phyloP scores from a whole-genome alignment of 2,888 invertebrate genomes.

The Scaptomyza flava region DNA sequence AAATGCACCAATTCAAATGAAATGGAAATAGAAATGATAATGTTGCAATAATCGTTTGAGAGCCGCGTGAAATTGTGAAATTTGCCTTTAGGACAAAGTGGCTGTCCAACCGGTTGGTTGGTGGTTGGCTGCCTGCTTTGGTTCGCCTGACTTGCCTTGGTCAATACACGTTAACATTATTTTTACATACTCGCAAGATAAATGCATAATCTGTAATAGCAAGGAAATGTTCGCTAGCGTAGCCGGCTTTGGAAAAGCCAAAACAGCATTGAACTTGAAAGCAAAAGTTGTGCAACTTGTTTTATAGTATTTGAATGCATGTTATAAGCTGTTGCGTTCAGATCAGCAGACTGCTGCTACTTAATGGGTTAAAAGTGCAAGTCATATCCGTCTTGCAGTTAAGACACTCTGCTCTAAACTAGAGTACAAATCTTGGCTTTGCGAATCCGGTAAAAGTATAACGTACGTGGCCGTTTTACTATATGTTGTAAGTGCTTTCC shows the following conservation, averaged over 20 bases:
- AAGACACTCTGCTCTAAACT: not conserved
- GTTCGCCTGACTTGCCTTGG: conserved; percentile 11
- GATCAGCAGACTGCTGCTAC: conserved; percentile 4
- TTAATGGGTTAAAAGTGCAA: conserved; percentile 51
- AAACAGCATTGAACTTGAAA: conserved; percentile 69
- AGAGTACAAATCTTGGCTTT: not conserved
- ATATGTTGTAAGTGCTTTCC: conserved; percentile 37
- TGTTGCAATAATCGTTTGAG: conserved; percentile 45
- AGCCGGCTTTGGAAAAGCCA: conserved; percentile 43
- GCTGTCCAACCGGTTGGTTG: conserved; percentile 23
- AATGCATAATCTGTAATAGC: conserved; percentile 31
- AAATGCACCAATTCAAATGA: conserved; percentile 69
- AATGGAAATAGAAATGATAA: conserved; percentile 33
- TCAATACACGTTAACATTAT: conserved; percentile 15
- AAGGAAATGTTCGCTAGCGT: conserved; percentile 50
- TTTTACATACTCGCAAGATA: conserved; percentile 24
- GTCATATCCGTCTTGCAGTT: conserved; percentile 21
- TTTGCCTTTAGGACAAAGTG: conserved; percentile 58
- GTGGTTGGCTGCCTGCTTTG: not conserved
- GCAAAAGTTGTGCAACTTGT: conserved; percentile 65
- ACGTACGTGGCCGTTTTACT: conserved; percentile 6
- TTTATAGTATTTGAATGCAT: conserved; percentile 7
- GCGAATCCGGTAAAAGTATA: conserved; percentile 27
- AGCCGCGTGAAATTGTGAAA: conserved; percentile 67
- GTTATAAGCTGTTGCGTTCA: not conserved